These are phyloP conservation scores for Prietella phreatophila DNA, from an alignment of 2,113 vertebrate species.

Conservation along the genomic window DNA sequence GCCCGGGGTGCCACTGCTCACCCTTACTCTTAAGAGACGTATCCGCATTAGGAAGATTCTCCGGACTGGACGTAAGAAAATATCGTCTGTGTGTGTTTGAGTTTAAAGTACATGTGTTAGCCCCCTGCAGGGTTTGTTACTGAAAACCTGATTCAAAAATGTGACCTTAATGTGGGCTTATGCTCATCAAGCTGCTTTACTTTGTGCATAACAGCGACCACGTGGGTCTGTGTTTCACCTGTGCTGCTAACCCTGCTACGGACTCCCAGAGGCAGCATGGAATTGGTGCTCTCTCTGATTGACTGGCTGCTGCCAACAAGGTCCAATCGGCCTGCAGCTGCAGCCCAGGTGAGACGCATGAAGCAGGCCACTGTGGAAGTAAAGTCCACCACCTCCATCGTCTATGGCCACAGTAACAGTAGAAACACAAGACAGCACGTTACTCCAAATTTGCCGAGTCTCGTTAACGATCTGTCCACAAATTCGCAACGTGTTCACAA, in stretches of 20 bases:
- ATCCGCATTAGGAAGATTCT: neutral
- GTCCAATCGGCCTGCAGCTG: slow-evolving; percentile 91
- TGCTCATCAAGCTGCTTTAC: neutral
- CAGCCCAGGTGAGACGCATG: slow-evolving; percentile 97
- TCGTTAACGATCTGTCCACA: neutral
- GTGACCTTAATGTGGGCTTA: neutral
- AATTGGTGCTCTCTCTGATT: slow-evolving; percentile 88
- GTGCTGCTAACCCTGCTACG: slow-evolving; percentile 96
- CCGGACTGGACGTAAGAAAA: neutral
- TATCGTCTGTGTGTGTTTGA: neutral
- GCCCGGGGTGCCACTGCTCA: neutral
- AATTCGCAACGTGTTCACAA: neutral
- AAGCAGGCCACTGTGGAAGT: slow-evolving; percentile 96
- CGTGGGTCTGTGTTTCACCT: slow-evolving; percentile 70
- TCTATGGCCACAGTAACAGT: slow-evolving; percentile 68
- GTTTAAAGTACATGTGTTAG: neutral
- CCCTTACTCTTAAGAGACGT: neutral
- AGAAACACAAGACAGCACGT: neutral
- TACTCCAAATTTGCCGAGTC: neutral
- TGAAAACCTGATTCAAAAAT: neutral
- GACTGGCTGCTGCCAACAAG: slow-evolving; percentile 95
- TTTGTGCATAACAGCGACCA: neutral
- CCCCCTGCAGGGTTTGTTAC: neutral
- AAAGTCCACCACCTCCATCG: slow-evolving; percentile 96
- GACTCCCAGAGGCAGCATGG: slow-evolving; percentile 85